These are phyloP conservation scores for Pangasius djambal DNA, from an alignment of 2,797 vertebrate genomes.

Conservation along the genomic window DNA sequence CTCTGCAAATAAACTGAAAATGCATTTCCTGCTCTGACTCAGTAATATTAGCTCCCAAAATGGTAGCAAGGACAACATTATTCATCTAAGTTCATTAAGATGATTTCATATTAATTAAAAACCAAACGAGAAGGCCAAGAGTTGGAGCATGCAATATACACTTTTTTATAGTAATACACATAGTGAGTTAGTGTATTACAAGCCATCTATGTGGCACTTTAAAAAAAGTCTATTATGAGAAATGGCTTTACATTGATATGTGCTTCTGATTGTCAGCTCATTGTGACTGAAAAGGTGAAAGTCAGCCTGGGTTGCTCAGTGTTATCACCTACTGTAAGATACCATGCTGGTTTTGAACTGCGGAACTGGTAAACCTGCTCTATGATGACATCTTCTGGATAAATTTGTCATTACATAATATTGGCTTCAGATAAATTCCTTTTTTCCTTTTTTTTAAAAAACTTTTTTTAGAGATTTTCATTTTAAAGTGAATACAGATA, in stretches of 20 bases:
- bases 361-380: background rate
- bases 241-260: background rate
- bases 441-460: background rate
- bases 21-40: too few species aligned
- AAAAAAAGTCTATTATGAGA: background rate
- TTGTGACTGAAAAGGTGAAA: background rate
- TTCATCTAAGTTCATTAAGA: too few species aligned
- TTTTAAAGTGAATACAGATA: background rate
- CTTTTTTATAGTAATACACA: too few species aligned
- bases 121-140: too few species aligned
- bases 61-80: too few species aligned
- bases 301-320: background rate
- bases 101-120: too few species aligned
- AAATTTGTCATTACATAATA: constrained; percentile 6
- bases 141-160: too few species aligned
- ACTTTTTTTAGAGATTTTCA: background rate
- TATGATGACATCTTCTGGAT: background rate
- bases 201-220: too few species aligned
- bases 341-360: background rate
- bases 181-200: background rate
- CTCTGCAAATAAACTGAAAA: too few species aligned
- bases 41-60: too few species aligned
- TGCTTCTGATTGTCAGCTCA: background rate
- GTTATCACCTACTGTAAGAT: background rate
- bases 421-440: background rate